A percentile compares a stretch with the other conserved stretches of the same genome.
These are phyloP conservation scores for Aporophyla nigra DNA, from an alignment of 2,888 invertebrate genomes.

Conservation along the genomic window DNA sequence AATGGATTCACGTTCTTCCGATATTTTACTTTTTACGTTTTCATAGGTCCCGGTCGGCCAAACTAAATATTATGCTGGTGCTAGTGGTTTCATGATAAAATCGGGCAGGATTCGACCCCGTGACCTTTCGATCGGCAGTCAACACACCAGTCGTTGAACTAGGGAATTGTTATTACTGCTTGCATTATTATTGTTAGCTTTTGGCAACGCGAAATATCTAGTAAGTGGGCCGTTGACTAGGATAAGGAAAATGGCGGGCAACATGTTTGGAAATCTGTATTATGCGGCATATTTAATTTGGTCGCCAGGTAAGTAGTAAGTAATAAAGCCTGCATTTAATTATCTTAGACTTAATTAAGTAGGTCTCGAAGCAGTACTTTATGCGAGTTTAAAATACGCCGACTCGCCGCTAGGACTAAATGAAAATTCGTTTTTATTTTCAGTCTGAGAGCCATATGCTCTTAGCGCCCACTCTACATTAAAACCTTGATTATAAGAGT, in stretches of 20 bases:
- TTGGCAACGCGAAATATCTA: conserved; percentile 31
- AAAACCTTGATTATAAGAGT: conserved; percentile 43
- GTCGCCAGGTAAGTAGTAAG: no score
- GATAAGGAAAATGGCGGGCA: conserved; percentile 16
- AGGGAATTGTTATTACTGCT: conserved; percentile 42
- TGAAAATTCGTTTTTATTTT: conserved; percentile 39
- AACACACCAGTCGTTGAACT: conserved; percentile 44
- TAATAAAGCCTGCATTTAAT: not conserved
- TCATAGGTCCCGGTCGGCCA: conserved; percentile 9
- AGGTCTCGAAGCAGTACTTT: not conserved
- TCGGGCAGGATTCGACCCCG: conserved; percentile 41
- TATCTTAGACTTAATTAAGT: not conserved
- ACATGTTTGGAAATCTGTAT: conserved; percentile 5
- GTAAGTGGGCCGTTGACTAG: conserved; percentile 14
- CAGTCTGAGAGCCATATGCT: conserved; percentile 6
- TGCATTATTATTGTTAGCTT: conserved; percentile 45
- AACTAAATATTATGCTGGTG: conserved; percentile 31
- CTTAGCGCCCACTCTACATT: conserved; percentile 21
- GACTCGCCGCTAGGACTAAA: not conserved
- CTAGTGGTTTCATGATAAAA: conserved; percentile 29
- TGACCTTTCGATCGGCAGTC: conserved; percentile 51
- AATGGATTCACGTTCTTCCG: conserved; percentile 6
- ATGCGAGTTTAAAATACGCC: conserved; percentile 7
- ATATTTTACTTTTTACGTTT: conserved; percentile 23
- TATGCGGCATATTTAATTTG: conserved; percentile 3